Evolutionary conservation across 2,797 vertebrate species (phyloP).

Genomic region (Streptopelia turtur): DNA sequence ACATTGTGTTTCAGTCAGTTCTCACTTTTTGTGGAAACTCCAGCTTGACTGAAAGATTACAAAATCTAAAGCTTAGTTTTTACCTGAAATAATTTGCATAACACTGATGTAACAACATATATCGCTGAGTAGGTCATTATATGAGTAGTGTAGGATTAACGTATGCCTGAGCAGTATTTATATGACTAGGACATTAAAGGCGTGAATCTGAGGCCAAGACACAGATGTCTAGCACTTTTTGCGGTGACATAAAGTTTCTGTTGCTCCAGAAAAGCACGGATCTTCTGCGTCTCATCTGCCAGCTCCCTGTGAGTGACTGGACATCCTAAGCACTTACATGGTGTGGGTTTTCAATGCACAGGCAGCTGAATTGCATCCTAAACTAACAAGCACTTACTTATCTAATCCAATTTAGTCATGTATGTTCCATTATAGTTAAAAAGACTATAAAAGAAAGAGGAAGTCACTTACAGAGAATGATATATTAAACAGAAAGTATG

Average conservation of each 20-base stretch:
- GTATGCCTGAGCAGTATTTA: not conserved
- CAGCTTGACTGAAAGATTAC: not conserved
- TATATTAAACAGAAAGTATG: not conserved
- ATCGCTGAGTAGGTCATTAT: not conserved
- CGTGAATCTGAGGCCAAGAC: not conserved
- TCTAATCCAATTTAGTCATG: not conserved
- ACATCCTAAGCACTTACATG: not conserved
- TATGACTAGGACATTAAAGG: not conserved
- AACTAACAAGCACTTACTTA: not conserved
- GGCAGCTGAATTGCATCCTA: not conserved
- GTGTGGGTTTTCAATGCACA: fast-evolving
- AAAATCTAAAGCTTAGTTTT: not conserved
- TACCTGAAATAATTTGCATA: not conserved
- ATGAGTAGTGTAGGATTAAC: not conserved
- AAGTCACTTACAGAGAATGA: not conserved
- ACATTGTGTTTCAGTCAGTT: not conserved
- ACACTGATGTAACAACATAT: not conserved
- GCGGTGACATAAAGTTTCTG: not conserved
- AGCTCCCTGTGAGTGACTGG: not conserved
- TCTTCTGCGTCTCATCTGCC: not conserved
- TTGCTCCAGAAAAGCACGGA: not conserved
- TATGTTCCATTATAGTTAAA: not conserved
- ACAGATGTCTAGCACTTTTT: not conserved
- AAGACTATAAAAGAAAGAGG: not conserved
- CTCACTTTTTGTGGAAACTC: not conserved